Conservation (phyloP, 2,113 vertebrate species). For the Glareola pratincola region DNA sequence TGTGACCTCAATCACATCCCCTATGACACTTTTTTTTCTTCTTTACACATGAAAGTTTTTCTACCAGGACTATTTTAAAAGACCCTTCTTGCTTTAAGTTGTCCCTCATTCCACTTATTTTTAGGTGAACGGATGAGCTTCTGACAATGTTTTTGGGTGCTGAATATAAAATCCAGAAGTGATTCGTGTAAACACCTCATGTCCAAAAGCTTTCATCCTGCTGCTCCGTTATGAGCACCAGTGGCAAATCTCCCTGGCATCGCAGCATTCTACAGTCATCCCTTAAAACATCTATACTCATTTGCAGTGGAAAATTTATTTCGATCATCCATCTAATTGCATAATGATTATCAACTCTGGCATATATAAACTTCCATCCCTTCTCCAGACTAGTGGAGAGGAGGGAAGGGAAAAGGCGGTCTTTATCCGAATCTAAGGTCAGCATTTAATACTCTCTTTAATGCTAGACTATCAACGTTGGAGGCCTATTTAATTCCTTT, state of each 20-base stretch:
- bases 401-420: background rate
- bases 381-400: background rate
- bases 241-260: background rate
- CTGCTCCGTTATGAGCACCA: background rate
- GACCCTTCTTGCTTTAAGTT: background rate
- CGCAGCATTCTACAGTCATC: accelerated
- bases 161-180: background rate
- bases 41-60: background rate
- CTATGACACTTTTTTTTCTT: background rate
- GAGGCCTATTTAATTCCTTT: constrained; percentile 3
- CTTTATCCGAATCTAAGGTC: background rate
- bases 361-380: background rate
- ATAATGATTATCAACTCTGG: background rate
- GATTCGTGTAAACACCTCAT: accelerated
- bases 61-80: background rate
- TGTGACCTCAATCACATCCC: background rate
- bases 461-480: background rate
- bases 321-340: background rate
- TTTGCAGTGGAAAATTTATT: background rate
- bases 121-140: background rate
- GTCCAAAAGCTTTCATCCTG: background rate
- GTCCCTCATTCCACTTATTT: background rate
- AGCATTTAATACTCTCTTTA: background rate
- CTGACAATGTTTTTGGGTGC: background rate
- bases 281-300: no score